Base-by-base conservation (phyloP, 2,113 vertebrate species). In the Gracilinanus agilis region DNA sequence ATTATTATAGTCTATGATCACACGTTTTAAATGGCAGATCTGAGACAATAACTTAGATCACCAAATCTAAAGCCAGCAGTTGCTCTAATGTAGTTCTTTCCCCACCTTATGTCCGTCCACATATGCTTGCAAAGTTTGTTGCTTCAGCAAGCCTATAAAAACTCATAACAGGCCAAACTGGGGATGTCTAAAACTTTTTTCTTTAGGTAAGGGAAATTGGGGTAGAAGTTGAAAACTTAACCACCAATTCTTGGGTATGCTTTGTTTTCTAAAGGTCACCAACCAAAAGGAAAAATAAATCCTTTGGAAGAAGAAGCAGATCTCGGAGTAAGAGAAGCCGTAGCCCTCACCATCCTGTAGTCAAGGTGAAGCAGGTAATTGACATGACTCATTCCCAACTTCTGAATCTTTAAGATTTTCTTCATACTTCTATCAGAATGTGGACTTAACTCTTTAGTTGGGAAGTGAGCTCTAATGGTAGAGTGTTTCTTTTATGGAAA, bases 281-380 rank as follows among this genome's bases (percentile, higher is more conserved):
- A 2, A 95, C 96, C 24, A 99, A 98, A 92, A 98, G 98, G 97
- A 99, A 98, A 97, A 99, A 97, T 67, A 97, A 98, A 9, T 98
- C 99, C 23, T 98, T 99, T 1, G 97, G 97, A 34, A 97, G 98
- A 96, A 97, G 98, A 96, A 99, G 99, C 98, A 98, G 98, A 93
- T 99, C 99, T 29, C 98, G 99, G 90, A 98, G 97, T 96, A 98
- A 98, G 90, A 99, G 99, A 94, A 99, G 98, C 96, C 98, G 98
- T 55, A 99, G 99, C 95, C 99, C 99, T 8, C 98, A 98, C 27
- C 98, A 98, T 23, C 91, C 97, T 9, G 95, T 98, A 5, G 97
- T 98, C 96, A 99, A 98, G 97, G 97, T 99, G 94, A 99, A 99
- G 97, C 99, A 99, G 99, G 99, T 99, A 94, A 99, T 91, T 90